Conservation (phyloP, 2,113 vertebrate species). For the Centropristis striata region DNA sequence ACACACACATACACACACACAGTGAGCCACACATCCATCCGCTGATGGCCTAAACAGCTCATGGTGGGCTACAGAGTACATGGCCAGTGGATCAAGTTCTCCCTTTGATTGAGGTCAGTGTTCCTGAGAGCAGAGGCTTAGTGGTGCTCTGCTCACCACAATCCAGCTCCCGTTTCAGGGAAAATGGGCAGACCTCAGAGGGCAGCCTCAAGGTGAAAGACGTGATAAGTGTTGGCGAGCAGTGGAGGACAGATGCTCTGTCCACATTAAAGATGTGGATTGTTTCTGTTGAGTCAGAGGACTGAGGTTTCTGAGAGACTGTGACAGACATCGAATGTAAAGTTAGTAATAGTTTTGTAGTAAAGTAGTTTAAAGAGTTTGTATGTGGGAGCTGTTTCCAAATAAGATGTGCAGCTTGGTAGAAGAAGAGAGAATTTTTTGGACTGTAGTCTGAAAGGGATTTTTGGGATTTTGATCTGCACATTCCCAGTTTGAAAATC, state of each 20-base stretch:
- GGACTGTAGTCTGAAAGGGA: no score
- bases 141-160: constrained; percentile 63
- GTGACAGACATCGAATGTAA: constrained; percentile 9
- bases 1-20: neutral
- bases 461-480: no score
- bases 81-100: constrained; percentile 75
- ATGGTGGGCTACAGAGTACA: constrained; percentile 55
- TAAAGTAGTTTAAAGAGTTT: constrained; percentile 1
- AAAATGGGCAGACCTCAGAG: constrained; percentile 58
- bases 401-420: neutral
- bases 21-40: constrained; percentile 4
- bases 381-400: neutral
- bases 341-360: neutral
- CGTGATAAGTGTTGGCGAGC: constrained; percentile 28
- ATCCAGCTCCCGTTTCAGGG: constrained; percentile 71
- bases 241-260: constrained; percentile 11
- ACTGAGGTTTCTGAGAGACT: constrained; percentile 34
- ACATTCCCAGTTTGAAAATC: no score
- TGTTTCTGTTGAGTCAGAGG: constrained; percentile 42
- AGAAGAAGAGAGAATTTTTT: neutral
- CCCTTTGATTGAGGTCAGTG: constrained; percentile 65
- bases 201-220: constrained; percentile 72
- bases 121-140: constrained; percentile 54
- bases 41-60: constrained; percentile 44
- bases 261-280: constrained; percentile 22